These are phyloP conservation scores for Epinephelus moara DNA, from an alignment of 2,113 vertebrate genomes.

Conservation along the genomic window DNA sequence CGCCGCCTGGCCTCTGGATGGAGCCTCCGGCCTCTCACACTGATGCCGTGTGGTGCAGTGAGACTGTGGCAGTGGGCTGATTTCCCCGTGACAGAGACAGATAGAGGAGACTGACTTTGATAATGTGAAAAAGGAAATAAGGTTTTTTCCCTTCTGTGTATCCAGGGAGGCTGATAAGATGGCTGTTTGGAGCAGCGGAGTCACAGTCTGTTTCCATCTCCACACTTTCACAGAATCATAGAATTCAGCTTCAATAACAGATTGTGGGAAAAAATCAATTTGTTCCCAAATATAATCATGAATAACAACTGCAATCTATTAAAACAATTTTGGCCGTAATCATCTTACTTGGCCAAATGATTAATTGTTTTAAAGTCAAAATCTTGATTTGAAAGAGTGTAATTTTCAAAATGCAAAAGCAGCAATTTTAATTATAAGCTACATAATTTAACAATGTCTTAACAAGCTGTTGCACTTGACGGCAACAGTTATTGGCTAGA, in stretches of 20 bases:
- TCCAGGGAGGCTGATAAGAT: conserved; percentile 58
- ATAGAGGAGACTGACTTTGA: conserved; percentile 60
- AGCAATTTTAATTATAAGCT: neutral
- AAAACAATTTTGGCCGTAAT: neutral
- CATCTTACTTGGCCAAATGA: neutral
- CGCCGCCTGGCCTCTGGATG: conserved; percentile 60
- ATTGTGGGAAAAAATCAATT: neutral
- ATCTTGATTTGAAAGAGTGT: neutral
- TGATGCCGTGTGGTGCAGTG: neutral
- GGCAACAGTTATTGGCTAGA: neutral
- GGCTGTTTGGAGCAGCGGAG: conserved; percentile 18
- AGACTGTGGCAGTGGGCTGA: conserved; percentile 42
- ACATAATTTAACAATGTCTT: neutral
- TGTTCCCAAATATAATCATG: conserved; percentile 5
- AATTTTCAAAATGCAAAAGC: neutral
- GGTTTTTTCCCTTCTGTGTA: conserved; percentile 40
- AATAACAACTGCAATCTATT: conserved; percentile 6
- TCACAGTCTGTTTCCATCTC: conserved; percentile 26
- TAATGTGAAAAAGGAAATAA: conserved; percentile 65
- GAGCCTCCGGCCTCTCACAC: conserved; percentile 53
- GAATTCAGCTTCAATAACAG: conserved; percentile 43
- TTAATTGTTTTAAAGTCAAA: neutral
- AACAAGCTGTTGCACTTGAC: neutral
- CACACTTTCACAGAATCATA: conserved; percentile 19
- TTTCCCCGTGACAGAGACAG: conserved; percentile 59